phyloP scores from a whole-genome alignment of 2,113 vertebrate genomes.

The Rhinolophus ferrumequinum region DNA sequence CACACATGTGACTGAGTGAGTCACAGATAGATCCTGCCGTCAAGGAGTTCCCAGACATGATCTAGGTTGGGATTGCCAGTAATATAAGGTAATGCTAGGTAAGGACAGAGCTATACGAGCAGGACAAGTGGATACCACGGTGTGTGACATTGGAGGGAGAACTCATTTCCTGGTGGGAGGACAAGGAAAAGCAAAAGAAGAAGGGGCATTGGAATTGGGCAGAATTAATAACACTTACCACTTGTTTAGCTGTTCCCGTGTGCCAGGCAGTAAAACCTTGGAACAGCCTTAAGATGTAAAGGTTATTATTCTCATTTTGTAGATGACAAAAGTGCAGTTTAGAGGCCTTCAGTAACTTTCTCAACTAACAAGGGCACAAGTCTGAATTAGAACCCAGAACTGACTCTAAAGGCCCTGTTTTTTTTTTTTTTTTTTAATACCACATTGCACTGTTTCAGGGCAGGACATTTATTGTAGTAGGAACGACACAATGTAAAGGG shows the following conservation, averaged over 20 bases:
- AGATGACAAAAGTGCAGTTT: constrained; percentile 30
- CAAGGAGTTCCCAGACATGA: constrained; percentile 18
- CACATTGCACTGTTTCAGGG: not conserved
- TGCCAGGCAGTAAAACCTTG: not conserved
- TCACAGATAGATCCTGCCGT: constrained; percentile 16
- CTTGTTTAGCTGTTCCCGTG: not conserved
- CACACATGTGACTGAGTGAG: constrained; percentile 12
- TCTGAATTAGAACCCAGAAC: not conserved
- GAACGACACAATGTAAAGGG: not conserved
- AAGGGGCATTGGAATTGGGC: not conserved
- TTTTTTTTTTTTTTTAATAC: not conserved
- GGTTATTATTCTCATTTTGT: constrained; percentile 20
- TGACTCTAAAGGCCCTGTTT: not conserved
- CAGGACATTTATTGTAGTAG: not conserved
- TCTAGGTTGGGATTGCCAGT: not conserved
- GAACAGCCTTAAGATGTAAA: not conserved
- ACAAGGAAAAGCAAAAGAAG: constrained; percentile 6
- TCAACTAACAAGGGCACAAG: not conserved
- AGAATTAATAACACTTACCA: constrained; percentile 4
- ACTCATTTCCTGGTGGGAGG: constrained; percentile 13
- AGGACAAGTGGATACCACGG: not conserved
- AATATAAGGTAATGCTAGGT: not conserved
- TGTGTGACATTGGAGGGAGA: not conserved
- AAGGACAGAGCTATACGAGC: not conserved
- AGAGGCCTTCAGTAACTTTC: constrained; percentile 1